Conservation (phyloP, 2,113 vertebrate genomes). For the Grallaria varia region DNA sequence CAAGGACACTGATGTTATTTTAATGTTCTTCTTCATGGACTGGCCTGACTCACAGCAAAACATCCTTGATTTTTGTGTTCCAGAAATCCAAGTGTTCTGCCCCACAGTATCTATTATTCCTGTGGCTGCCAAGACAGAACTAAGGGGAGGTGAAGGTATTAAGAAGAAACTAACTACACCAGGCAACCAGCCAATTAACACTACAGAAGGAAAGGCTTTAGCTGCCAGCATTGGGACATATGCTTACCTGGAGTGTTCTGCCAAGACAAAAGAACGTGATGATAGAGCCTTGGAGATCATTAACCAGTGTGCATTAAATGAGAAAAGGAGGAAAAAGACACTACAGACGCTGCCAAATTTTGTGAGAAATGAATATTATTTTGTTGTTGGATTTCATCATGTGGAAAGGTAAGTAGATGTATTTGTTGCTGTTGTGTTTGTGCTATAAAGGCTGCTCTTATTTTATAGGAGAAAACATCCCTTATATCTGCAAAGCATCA, state of each 20-base stretch:
- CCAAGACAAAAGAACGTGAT: background rate
- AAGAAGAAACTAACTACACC: background rate
- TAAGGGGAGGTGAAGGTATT: background rate
- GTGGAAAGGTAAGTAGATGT: background rate
- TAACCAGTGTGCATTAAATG: background rate
- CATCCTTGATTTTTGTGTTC: background rate
- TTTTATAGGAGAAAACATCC: background rate
- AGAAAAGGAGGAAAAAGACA: background rate
- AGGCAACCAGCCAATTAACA: background rate
- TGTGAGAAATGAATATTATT: background rate
- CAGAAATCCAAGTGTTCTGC: background rate
- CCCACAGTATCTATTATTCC: background rate
- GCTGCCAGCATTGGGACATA: background rate
- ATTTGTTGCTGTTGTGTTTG: background rate
- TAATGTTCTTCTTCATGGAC: background rate
- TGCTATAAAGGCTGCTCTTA: background rate
- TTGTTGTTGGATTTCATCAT: background rate
- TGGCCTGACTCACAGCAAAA: background rate
- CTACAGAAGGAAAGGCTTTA: background rate
- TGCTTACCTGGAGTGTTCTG: constrained; percentile 6
- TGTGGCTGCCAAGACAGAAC: background rate
- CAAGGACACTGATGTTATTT: background rate
- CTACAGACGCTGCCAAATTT: background rate
- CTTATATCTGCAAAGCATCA: background rate
- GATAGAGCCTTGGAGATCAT: background rate